Conservation (phyloP, 2,113 vertebrate genomes). For the Cichladusa arquata region DNA sequence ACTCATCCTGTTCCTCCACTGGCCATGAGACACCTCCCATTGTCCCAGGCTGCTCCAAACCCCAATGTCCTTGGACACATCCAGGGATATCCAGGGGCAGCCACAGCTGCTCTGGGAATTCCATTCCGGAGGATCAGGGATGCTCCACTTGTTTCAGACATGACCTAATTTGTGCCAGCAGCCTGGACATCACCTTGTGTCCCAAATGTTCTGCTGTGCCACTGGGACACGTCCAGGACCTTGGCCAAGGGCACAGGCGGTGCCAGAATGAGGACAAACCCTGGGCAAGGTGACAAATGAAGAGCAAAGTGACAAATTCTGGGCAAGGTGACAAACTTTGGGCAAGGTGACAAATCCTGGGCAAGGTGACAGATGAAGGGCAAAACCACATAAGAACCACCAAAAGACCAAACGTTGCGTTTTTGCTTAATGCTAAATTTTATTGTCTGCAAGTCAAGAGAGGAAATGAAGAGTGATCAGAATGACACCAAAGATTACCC, state of each 20-base stretch:
- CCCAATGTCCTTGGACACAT: too few species aligned
- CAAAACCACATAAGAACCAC: neutral
- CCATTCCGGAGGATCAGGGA: too few species aligned
- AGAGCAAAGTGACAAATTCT: too few species aligned
- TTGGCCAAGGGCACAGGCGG: neutral
- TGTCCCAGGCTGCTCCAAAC: too few species aligned
- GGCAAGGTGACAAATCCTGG: fast-evolving
- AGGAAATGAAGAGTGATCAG: neutral
- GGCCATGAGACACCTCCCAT: neutral
- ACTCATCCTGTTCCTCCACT: fast-evolving
- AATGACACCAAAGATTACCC: neutral
- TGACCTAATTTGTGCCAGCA: neutral
- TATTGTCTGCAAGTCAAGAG: constrained; percentile 35
- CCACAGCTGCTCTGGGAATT: too few species aligned
- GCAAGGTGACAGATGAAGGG: fast-evolving
- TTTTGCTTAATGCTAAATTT: constrained; percentile 30
- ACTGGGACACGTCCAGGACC: fast-evolving
- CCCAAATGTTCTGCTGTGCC: neutral
- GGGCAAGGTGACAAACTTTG: too few species aligned
- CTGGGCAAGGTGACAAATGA: neutral
- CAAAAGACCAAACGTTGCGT: neutral
- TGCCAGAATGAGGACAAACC: fast-evolving
- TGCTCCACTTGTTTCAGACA: neutral
- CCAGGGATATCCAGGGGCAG: too few species aligned
- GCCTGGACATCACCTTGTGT: neutral